Percentiles rank a stretch among this genome's conserved stretches.
Conservation (phyloP, 1,140 invertebrate species). For the Heliconius hewitsoni region DNA sequence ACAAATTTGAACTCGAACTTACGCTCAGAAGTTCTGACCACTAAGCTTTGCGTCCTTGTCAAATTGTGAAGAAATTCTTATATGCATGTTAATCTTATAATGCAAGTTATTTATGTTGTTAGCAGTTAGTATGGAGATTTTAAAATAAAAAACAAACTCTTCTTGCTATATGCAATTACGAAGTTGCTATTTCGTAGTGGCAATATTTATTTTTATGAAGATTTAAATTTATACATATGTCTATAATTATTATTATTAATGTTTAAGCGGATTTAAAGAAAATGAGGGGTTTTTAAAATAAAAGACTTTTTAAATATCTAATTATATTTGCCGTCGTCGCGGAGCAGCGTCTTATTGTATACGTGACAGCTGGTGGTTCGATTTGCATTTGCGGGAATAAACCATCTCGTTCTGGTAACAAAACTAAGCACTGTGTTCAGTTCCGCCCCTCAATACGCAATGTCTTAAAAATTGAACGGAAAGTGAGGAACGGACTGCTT, state of each 20-base stretch:
- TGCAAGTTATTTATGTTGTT: too few species aligned
- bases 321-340: background rate
- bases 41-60: too few species aligned
- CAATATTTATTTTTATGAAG: background rate
- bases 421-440: background rate
- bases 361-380: background rate
- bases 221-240: background rate
- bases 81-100: too few species aligned
- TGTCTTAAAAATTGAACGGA: background rate
- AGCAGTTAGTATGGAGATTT: too few species aligned
- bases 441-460: background rate
- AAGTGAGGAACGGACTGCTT: background rate
- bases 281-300: background rate
- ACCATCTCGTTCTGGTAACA: background rate
- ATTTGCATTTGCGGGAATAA: background rate
- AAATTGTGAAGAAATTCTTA: too few species aligned
- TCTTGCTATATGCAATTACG: background rate
- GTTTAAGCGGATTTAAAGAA: background rate
- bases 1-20: too few species aligned
- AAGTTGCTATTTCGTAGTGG: background rate
- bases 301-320: background rate
- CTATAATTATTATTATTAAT: background rate
- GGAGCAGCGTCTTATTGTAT: background rate
- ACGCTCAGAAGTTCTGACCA: too few species aligned
- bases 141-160: background rate